phyloP scores from a whole-genome alignment of 2,113 vertebrate genomes.

The Pedionomus torquatus region DNA sequence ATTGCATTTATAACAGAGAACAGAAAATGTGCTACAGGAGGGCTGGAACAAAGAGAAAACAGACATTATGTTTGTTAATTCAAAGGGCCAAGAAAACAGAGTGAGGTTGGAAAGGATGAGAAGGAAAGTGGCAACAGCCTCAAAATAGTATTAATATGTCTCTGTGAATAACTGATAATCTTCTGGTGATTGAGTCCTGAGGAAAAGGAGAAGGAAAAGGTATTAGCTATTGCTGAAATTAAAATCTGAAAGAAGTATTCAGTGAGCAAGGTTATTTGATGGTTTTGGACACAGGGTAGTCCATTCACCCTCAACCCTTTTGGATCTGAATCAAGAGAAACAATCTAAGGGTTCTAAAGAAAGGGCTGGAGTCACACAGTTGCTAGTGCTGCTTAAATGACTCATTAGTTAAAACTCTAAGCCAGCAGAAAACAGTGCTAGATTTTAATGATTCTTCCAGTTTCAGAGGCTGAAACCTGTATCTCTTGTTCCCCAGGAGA shows the following conservation, averaged over 20 bases:
- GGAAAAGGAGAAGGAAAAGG: background rate
- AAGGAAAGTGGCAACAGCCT: background rate
- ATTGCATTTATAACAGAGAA: background rate
- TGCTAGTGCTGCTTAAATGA: background rate
- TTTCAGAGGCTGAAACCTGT: background rate
- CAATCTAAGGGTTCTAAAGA: background rate
- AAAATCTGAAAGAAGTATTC: background rate
- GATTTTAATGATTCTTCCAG: background rate
- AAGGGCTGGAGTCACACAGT: background rate
- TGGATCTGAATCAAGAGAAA: background rate
- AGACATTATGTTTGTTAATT: background rate
- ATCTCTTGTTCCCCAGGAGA: background rate
- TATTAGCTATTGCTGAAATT: background rate
- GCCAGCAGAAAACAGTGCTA: background rate
- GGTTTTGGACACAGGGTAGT: background rate
- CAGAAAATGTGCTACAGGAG: conserved; percentile 1
- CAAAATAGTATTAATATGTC: background rate
- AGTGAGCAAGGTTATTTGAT: background rate
- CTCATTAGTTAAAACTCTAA: background rate
- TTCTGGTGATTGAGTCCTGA: background rate
- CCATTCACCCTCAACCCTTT: background rate
- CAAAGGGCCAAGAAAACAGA: background rate
- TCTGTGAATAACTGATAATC: background rate
- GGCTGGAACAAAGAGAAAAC: background rate
- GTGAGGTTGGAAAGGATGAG: background rate